These are phyloP conservation scores for Drosophila algonquin DNA, from an alignment of 2,888 invertebrate genomes.

Conservation along the genomic window DNA sequence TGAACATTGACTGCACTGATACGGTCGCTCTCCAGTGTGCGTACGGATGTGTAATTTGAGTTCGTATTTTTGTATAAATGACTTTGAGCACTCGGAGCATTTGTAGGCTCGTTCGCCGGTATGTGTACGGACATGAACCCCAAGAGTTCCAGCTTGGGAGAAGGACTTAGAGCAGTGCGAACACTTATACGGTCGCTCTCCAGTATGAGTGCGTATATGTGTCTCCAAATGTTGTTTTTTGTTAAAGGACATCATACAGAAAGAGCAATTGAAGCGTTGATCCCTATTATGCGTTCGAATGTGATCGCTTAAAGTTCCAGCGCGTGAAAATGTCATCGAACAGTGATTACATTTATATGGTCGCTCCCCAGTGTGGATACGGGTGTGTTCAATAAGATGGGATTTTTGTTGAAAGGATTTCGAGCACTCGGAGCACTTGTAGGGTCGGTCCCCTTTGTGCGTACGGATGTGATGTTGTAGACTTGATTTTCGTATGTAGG, in stretches of 20 bases:
- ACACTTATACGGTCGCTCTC: not conserved
- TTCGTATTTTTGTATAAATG: not conserved
- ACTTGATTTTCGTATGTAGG: not conserved
- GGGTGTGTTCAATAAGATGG: not conserved
- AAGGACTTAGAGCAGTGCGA: not conserved
- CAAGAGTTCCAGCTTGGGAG: conserved; percentile 1
- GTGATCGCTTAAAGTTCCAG: not conserved
- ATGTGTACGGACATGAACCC: not conserved
- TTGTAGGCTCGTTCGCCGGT: not conserved
- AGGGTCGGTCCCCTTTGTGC: conserved; percentile 1
- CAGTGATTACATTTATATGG: conserved; percentile 1
- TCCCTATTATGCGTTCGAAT: not conserved
- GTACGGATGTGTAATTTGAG: not conserved
- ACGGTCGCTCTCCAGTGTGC: not conserved
- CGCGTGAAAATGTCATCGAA: not conserved
- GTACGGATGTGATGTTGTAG: not conserved
- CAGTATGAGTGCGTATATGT: not conserved
- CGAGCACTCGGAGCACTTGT: not conserved
- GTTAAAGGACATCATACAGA: not conserved
- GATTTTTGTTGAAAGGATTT: conserved; percentile 1
- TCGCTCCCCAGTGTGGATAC: not conserved
- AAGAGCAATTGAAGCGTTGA: not conserved
- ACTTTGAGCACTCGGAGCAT: not conserved
- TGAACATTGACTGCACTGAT: not conserved
- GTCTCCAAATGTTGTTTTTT: conserved; percentile 4